Evolutionary conservation across 2,797 vertebrate genomes (phyloP).

Genomic region (Brachyalestes nurse): DNA sequence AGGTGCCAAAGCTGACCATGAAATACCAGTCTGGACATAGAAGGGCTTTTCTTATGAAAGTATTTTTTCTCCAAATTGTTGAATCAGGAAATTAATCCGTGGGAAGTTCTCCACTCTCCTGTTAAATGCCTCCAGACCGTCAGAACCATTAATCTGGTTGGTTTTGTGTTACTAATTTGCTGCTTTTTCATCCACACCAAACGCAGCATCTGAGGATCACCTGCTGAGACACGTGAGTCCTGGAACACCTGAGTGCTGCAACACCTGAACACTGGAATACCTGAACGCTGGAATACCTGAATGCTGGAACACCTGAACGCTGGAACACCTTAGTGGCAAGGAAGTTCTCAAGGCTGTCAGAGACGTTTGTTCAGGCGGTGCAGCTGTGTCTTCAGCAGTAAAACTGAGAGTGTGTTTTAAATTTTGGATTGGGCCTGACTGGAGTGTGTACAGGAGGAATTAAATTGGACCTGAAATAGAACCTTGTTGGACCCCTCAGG

Average conservation of each 20-base stretch:
- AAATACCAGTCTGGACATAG: background rate
- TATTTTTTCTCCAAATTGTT: conserved; percentile 20
- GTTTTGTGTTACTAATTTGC: conserved; percentile 27
- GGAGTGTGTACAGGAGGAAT: no score
- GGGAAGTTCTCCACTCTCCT: conserved; percentile 27
- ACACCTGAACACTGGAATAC: no score
- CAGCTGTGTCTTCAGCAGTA: no score
- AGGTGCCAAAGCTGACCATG: background rate
- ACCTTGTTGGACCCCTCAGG: no score
- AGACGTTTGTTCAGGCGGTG: no score
- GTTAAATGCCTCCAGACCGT: background rate
- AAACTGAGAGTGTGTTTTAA: no score
- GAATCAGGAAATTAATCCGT: conserved; percentile 17
- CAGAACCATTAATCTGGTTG: background rate
- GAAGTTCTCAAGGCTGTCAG: background rate
- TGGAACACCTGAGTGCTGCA: background rate
- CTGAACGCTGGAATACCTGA: no score
- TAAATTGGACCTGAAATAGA: no score
- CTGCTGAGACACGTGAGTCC: background rate
- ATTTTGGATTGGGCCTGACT: no score
- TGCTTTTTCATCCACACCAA: background rate
- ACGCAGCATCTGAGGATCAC: background rate
- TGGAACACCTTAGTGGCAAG: no score
- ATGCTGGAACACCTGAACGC: no score
- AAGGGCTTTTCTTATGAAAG: background rate